Evolutionary conservation across 1,140 invertebrate species (phyloP), one percentile per base, ranked within the genome.

Genomic region (Galleria mellonella): DNA sequence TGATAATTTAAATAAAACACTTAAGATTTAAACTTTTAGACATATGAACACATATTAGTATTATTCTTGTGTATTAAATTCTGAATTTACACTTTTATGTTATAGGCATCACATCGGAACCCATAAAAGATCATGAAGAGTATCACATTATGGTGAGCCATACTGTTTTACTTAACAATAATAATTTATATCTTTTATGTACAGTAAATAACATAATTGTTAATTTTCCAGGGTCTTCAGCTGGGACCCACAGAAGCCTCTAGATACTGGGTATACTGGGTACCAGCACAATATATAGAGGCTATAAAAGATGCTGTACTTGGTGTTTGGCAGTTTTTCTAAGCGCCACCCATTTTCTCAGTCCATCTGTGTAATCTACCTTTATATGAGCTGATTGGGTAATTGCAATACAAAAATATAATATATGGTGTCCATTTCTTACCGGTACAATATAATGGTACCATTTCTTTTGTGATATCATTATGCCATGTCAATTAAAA

Each of bases 201-300:
- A 23, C 17, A 23, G 2, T 23, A 3, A 6, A 23, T 23, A 28
- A 37, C 51, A 14, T 39, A 51, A 12, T 36, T 15, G 30, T 36
- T 43, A 13, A 9, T 66, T 55, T 87, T 73, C 8, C 67, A 94
- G 93, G 94, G 90, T 38, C 88, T 97, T 45, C 95, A 96, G 87
- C 82, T 96, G 54, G 95, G 95, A 14, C 91, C 95, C 9, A 96
- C 95, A 6, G 95, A 96, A 86, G 94, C 94, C 8, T 96, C 94
- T 17, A 87, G 93, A 53, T 97, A 97, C 87, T 98, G 95, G 94
- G 91, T 98, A 37, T 97, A 98, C 83, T 98, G 96, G 96, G 95
- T 98, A 31, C 96, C 96, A 32, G 94, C 95, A 15, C 93, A 95
- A 72, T 98, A 96, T 79, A 90, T 97, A 46, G 93, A 95, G 65